A percentile compares a stretch with the other conserved stretches of the same genome.
Conservation (phyloP, 2,888 invertebrate genomes). For the Nomada ruficornis region DNA sequence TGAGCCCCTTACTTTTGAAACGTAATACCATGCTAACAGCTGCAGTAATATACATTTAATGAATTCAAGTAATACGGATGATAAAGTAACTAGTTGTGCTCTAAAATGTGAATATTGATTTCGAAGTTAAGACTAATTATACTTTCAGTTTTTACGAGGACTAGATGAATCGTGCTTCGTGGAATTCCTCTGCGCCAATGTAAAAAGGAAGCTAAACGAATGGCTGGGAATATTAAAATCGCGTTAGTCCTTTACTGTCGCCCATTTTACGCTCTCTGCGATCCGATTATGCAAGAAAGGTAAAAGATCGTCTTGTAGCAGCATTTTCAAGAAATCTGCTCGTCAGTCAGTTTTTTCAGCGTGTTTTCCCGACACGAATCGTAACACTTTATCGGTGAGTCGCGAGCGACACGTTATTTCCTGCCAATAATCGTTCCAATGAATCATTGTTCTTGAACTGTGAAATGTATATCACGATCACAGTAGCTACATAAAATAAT, state of each 20-base stretch:
- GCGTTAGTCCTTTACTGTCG: not conserved
- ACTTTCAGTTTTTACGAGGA: too few relatives aligned
- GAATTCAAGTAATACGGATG: too few relatives aligned
- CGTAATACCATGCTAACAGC: too few relatives aligned
- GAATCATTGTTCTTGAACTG: slow-evolving; percentile 50
- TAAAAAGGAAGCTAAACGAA: not conserved
- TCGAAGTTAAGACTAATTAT: too few relatives aligned
- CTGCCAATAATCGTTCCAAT: slow-evolving; percentile 39
- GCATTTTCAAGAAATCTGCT: not conserved
- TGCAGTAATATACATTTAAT: too few relatives aligned
- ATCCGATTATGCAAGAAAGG: not conserved
- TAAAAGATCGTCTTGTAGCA: not conserved
- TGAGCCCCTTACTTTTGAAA: too few relatives aligned
- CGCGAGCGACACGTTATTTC: slow-evolving; percentile 50
- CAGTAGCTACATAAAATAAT: too few relatives aligned
- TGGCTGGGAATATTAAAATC: not conserved
- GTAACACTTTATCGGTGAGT: slow-evolving; percentile 57
- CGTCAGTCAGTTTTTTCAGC: not conserved
- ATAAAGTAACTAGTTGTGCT: too few relatives aligned
- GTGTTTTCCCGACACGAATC: slow-evolving; percentile 25
- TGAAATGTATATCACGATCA: slow-evolving; percentile 26
- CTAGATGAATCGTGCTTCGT: not conserved
- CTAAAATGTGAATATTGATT: too few relatives aligned
- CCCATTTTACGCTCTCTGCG: slow-evolving; percentile 1
- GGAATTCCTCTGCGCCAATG: not conserved